Base-by-base conservation (phyloP, 2,888 invertebrate genomes). In the Drosophila bunnanda region DNA sequence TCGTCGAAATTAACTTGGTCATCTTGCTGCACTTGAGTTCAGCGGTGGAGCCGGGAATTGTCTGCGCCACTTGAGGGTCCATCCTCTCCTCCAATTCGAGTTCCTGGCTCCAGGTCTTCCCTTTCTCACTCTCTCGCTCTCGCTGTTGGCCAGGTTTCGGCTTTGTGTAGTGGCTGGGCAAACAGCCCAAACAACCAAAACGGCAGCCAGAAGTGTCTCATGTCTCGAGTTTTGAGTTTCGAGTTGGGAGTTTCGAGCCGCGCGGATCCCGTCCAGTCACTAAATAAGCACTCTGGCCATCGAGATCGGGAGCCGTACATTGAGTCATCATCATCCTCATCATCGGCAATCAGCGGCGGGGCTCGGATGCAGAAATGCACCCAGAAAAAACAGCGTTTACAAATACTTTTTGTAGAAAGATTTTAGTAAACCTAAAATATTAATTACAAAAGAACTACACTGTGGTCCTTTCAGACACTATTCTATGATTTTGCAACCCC, bases 291-390 rank as follows among this genome's bases (percentile, higher is more conserved):
- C 85, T 86, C 74, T 69, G 36, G 48, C 38, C 66, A 67, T 80
- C 68, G 62, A 74, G 59, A 70, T 66, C 58, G 65, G 60, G 61
- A 76, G 70, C 70, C 60, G 58, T 39, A 59, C 86, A 86, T 88
- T 89, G 89, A 89, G 88, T 89, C 88, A 89, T 89, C 89, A 89
- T 79, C 78, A 44, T 62, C 65, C 50, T 62, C 65, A 66, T 66
- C 64, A 38, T 52, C 62, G 62, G 56, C 72, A 71, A 72, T 71
- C 72, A 56, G 57, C 64, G 62, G 41, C 53, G 50, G 50, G 32
- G 22, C 34, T 20, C 6, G 34, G 34, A 34, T 52, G 34, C 50
- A 52, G 50, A 52, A 52, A 52, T 52, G 50, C 50, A 52, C 50
- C 34, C 20, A 34, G 50, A 52, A 52, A 52, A 46, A 30, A 20